Conservation (phyloP, 2,888 invertebrate species). For the Hirtodrosophila duncani region DNA sequence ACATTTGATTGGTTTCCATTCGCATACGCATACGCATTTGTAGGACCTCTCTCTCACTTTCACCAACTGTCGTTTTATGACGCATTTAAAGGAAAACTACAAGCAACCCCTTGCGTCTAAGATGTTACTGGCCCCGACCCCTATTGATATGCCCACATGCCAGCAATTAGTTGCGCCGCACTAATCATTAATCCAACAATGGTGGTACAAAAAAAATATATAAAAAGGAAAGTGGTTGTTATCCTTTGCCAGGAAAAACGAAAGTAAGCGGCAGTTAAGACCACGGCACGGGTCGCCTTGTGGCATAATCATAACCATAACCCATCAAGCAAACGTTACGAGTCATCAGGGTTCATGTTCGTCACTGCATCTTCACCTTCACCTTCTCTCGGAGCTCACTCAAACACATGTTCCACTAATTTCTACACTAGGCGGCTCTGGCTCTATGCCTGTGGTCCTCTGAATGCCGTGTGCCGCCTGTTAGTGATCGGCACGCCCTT, state of each 20-base stretch:
- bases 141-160: conserved; percentile 38
- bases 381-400: conserved; percentile 32
- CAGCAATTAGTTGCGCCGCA: conserved; percentile 56
- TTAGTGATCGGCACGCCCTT: conserved; percentile 42
- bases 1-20: conserved; percentile 43
- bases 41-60: conserved; percentile 11
- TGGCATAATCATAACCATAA: too few species aligned
- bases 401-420: conserved; percentile 57
- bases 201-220: not conserved
- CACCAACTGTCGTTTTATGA: conserved; percentile 55
- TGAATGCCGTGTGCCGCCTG: conserved; percentile 48
- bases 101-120: conserved; percentile 60
- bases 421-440: too few species aligned
- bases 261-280: conserved; percentile 30
- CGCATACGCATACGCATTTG: too few species aligned
- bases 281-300: conserved; percentile 34
- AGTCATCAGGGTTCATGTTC: conserved; percentile 10
- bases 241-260: conserved; percentile 31
- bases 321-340: conserved; percentile 1
- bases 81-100: conserved; percentile 40
- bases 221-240: conserved; percentile 42
- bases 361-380: conserved; percentile 35
- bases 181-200: conserved; percentile 32
- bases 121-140: conserved; percentile 14
- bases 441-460: conserved; percentile 46